Base-by-base conservation (phyloP, 30 jellyfish, hydroid and myxozoan species). In the Aurelia sp. region DNA sequence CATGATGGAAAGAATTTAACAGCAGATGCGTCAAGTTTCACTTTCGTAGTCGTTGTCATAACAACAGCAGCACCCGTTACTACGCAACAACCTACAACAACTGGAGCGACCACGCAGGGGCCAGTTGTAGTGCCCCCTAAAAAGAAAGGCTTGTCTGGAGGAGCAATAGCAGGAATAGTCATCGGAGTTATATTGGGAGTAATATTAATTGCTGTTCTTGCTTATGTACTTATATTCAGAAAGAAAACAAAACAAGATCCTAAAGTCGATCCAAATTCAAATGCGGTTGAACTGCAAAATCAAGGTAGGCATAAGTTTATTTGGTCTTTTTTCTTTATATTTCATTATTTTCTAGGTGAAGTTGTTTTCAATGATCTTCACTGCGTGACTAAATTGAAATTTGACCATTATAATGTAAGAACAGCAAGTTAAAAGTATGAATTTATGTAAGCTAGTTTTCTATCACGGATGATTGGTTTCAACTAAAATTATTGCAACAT, bases 121-220 rank as follows among this genome's bases (percentile, higher is more conserved):
- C 92, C 88, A 16, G 52, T 33, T 38, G 31, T 16, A 8, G 22
- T 76, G 10, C 61, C 40, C 24, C 81, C 87, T 1, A 88, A 40
- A 12, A 53, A 76, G 58, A 71, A 80, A 19, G 91, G 82, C 67
- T 65, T 90, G 78, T 67, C 93, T 35, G 87, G 74, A 31, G 97
- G 97, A 58, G 94, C 91, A 31, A 90, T 90, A 2, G 94, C 88
- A 51, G 97, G 97, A 3, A 90, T 90, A 35, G 94, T 90, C 8
- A 73, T 82, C 18, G 97, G 91, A 17, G 87, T 64, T 6, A 47
- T 90, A 15, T 51, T 81, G 31, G 78, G n/a, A 17, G 27, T 82
- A 52, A 83, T 65, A 17, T 22, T 74, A 40, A 48, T 82, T 0
- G 82, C 75, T 4, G 94, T 71, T 20, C 22, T 90, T 59, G 75